These are phyloP conservation scores for Sebastes kiyomatsui DNA, from an alignment of 2,797 vertebrate genomes.

Conservation along the genomic window DNA sequence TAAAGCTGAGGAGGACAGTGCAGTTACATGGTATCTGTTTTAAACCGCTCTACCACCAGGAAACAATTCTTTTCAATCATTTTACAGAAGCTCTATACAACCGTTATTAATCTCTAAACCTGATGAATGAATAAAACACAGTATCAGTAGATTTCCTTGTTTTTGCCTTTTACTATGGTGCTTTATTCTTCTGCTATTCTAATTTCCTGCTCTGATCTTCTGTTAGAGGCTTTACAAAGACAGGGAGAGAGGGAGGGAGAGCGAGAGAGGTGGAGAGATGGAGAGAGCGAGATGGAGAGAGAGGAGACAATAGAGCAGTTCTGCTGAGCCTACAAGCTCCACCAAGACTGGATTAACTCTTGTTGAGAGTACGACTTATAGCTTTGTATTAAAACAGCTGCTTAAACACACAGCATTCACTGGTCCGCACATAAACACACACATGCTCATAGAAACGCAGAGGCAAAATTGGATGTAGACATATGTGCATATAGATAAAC, in stretches of 20 bases:
- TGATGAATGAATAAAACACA: background rate
- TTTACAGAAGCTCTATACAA: background rate
- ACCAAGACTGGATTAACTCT: constrained; percentile 66
- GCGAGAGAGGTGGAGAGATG: background rate
- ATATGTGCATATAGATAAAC: background rate
- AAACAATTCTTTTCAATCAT: background rate
- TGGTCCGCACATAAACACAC: constrained; percentile 7
- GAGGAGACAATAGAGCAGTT: constrained; percentile 8
- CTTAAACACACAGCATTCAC: constrained; percentile 57
- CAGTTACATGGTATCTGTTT: background rate
- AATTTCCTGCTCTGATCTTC: background rate
- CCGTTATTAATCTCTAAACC: background rate
- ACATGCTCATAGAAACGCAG: constrained; percentile 7
- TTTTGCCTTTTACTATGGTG: background rate
- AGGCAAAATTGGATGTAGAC: background rate
- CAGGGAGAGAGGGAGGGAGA: background rate
- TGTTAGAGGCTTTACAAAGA: background rate
- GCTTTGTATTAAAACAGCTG: constrained; percentile 71
- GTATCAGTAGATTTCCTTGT: background rate
- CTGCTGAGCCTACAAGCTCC: constrained; percentile 56
- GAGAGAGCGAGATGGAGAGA: background rate
- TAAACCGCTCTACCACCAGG: background rate
- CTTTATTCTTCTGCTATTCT: background rate
- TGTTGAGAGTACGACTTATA: constrained; percentile 65
- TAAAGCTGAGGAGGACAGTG: background rate